A percentile compares a stretch with the other conserved stretches of the same genome.
phyloP scores from a whole-genome alignment of 2,888 invertebrate genomes.

The Brassicogethes aeneus region DNA sequence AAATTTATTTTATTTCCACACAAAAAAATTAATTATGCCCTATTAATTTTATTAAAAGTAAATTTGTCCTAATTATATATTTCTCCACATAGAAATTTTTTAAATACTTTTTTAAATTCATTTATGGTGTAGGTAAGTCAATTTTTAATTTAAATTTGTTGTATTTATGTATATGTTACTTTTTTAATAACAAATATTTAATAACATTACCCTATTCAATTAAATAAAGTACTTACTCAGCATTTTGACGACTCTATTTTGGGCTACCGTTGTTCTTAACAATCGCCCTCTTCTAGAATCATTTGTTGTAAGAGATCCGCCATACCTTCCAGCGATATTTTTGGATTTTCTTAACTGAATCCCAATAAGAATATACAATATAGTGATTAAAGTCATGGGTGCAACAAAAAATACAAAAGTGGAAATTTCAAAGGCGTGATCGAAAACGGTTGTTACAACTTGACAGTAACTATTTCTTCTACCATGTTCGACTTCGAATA shows the following conservation, averaged over 20 bases:
- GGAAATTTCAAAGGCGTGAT: conserved; percentile 71
- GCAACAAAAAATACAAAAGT: conserved; percentile 75
- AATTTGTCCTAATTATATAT: no score
- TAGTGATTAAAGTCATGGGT: conserved; percentile 79
- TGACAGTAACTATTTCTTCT: conserved; percentile 21
- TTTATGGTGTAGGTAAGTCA: no score
- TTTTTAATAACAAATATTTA: no score
- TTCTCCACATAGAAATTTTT: no score
- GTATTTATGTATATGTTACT: no score
- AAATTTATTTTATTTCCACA: no score
- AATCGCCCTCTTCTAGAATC: conserved; percentile 13
- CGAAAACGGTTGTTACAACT: conserved; percentile 43
- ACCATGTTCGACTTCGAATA: conserved; percentile 17
- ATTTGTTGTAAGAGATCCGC: conserved; percentile 29
- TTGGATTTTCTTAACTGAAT: conserved; percentile 59
- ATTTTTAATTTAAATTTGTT: no score
- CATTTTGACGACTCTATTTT: conserved; percentile 67
- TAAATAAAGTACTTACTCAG: conserved; percentile 65
- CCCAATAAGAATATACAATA: conserved; percentile 70
- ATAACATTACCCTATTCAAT: no score
- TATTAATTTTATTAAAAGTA: no score
- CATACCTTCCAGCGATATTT: conserved; percentile 34
- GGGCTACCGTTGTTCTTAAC: conserved; percentile 29
- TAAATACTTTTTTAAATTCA: no score
- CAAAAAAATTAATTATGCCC: no score